A percentile compares a stretch with the other conserved stretches of the same genome.
Conservation (phyloP, 2,113 vertebrate genomes). For the Glaucidium brasilianum region DNA sequence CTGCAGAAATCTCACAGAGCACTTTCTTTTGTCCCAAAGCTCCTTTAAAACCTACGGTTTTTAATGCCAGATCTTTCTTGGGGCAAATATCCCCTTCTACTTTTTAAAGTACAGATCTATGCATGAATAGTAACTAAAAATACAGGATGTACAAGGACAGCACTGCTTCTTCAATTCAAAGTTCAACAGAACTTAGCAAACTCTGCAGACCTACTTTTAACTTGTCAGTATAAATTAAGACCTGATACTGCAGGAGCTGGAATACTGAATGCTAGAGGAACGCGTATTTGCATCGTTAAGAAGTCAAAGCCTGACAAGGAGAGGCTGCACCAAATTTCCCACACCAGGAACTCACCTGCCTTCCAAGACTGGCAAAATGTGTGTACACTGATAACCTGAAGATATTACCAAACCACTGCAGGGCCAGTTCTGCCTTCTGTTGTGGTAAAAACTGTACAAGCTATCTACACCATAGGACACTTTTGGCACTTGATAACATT, state of each 20-base stretch:
- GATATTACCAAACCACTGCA: conserved; percentile 87
- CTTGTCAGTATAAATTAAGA: background rate
- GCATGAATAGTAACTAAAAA: background rate
- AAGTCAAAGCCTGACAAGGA: background rate
- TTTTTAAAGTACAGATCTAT: background rate
- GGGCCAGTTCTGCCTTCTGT: conserved; percentile 65
- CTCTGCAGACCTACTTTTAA: background rate
- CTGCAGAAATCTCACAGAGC: background rate
- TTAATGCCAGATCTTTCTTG: background rate
- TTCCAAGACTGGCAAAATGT: conserved; percentile 89
- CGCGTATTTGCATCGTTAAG: background rate
- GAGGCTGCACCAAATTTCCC: fast-evolving
- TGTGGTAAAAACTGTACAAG: conserved; percentile 91
- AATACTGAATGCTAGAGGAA: background rate
- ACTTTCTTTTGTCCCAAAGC: background rate
- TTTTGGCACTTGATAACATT: conserved; percentile 90
- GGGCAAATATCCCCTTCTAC: background rate
- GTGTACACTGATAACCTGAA: conserved; percentile 93
- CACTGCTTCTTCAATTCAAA: background rate
- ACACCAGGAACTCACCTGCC: conserved; percentile 81
- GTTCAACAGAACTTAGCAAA: background rate
- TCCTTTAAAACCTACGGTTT: background rate
- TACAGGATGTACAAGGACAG: background rate
- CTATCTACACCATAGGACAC: conserved; percentile 91
- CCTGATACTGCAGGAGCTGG: background rate